These are phyloP conservation scores for Rhorus exstirpatorius DNA, from an alignment of 2,888 invertebrate genomes.

Conservation along the genomic window DNA sequence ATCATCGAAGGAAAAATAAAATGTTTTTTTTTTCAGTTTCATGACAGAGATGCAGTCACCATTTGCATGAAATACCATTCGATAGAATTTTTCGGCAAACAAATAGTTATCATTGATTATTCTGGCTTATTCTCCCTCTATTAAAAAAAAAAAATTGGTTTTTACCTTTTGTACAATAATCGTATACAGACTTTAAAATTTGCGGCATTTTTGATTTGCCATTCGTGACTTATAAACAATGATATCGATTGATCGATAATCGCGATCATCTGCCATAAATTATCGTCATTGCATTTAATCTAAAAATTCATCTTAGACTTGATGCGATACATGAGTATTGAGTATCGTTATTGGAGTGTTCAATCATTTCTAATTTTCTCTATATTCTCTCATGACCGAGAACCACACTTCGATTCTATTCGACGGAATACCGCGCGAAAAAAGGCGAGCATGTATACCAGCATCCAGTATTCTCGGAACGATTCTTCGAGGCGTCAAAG, in stretches of 20 bases:
- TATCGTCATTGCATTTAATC: too few relatives aligned
- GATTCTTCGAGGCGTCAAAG: slow-evolving; percentile 71
- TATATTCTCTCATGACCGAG: background rate
- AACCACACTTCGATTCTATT: slow-evolving; percentile 26
- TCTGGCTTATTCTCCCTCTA: background rate
- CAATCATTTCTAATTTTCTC: too few relatives aligned
- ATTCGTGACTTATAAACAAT: too few relatives aligned
- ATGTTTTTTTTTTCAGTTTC: slow-evolving; percentile 12
- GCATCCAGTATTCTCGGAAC: slow-evolving; percentile 65
- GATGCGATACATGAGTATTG: too few relatives aligned
- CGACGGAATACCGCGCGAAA: slow-evolving; percentile 37
- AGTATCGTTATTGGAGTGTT: too few relatives aligned
- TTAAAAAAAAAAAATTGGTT: background rate
- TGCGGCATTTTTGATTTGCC: too few relatives aligned
- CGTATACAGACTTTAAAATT: too few relatives aligned
- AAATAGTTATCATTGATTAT: background rate
- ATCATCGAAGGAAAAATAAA: slow-evolving; percentile 7
- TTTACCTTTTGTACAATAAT: too few relatives aligned
- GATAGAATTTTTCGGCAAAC: background rate
- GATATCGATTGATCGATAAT: too few relatives aligned
- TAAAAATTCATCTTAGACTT: too few relatives aligned
- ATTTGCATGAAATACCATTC: background rate
- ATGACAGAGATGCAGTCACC: background rate
- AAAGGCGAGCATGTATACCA: slow-evolving; percentile 51
- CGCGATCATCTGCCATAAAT: too few relatives aligned